Percentiles rank a stretch among this genome's conserved stretches.
Conservation (phyloP, 2,888 invertebrate species). For the Diplazon laetatorius region DNA sequence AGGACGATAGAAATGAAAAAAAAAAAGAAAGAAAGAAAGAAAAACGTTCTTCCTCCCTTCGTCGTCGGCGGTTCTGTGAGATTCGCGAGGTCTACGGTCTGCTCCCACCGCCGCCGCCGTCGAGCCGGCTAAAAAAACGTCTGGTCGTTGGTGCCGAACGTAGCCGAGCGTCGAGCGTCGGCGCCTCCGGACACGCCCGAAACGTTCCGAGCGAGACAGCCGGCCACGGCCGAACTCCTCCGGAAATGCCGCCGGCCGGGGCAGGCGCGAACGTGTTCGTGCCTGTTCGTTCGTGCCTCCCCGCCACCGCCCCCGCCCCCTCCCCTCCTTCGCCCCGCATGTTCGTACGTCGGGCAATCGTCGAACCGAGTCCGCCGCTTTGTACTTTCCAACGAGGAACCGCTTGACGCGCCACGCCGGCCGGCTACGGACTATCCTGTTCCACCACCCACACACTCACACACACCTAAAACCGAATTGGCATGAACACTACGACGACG, state of each 20-base stretch:
- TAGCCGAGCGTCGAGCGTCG: constrained; percentile 45
- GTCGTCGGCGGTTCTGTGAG: constrained; percentile 53
- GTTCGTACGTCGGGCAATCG: constrained; percentile 52
- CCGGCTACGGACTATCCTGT: constrained; percentile 41
- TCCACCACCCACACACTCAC: neutral
- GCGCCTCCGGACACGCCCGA: constrained; percentile 62
- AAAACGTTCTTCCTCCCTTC: constrained; percentile 60
- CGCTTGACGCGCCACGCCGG: constrained; percentile 50
- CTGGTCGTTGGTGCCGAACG: too few relatives aligned
- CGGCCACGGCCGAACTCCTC: constrained; percentile 62
- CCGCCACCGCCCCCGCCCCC: constrained; percentile 17
- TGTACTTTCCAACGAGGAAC: constrained; percentile 72
- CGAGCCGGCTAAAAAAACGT: constrained; percentile 39
- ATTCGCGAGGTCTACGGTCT: constrained; percentile 27
- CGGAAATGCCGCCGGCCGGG: constrained; percentile 45
- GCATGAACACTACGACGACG: neutral
- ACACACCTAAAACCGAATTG: constrained; percentile 14
- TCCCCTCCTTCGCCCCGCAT: constrained; percentile 8
- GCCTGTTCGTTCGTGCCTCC: constrained; percentile 1
- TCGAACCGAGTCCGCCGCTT: constrained; percentile 71
- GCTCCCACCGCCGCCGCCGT: constrained; percentile 59
- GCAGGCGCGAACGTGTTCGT: too few relatives aligned
- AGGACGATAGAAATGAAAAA: constrained; percentile 20
- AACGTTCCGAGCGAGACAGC: constrained; percentile 48
- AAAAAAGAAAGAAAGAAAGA: too few relatives aligned